Evolutionary conservation across 2,797 vertebrate genomes (phyloP).

Genomic region (Periophthalmus magnuspinnatus): DNA sequence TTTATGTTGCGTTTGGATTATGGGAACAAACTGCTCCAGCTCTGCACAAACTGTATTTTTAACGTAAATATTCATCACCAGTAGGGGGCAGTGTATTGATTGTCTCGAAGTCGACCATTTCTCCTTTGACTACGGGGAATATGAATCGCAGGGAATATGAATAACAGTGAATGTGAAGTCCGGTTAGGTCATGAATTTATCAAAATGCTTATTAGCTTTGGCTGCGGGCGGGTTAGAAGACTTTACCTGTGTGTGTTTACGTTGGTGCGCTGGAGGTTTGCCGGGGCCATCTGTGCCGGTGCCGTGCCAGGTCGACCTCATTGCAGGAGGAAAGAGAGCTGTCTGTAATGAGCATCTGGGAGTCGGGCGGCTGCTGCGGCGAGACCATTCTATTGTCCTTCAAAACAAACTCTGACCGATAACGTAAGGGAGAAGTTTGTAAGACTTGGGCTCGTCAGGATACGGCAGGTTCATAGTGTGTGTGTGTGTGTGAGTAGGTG

Average conservation of each 20-base stretch:
- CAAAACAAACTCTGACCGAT: constrained; percentile 37
- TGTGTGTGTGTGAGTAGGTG: neutral
- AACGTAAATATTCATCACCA: constrained; percentile 54
- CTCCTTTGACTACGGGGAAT: constrained; percentile 37
- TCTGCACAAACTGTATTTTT: constrained; percentile 19
- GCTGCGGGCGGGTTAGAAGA: constrained; percentile 2
- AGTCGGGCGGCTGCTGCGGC: constrained; percentile 37
- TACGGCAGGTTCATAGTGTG: neutral
- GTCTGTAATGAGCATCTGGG: constrained; percentile 25
- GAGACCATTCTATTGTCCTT: constrained; percentile 42
- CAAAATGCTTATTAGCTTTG: constrained; percentile 25
- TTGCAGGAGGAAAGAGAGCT: constrained; percentile 28
- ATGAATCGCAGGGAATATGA: constrained; percentile 17
- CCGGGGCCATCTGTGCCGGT: constrained; percentile 24
- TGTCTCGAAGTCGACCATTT: constrained; percentile 18
- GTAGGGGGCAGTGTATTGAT: constrained; percentile 46
- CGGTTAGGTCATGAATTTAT: constrained; percentile 21
- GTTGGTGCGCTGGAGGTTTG: neutral
- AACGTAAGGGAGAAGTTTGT: constrained; percentile 7
- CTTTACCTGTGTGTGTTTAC: constrained; percentile 1
- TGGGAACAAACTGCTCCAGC: constrained; percentile 37
- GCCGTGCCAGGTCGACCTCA: constrained; percentile 18
- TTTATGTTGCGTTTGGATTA: constrained; percentile 32
- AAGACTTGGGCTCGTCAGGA: neutral
- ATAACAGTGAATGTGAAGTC: constrained; percentile 9